A percentile compares a stretch with the other conserved stretches of the same genome.
Evolutionary conservation across 2,113 vertebrate species (phyloP).

Genomic region (Gavialis gangeticus): DNA sequence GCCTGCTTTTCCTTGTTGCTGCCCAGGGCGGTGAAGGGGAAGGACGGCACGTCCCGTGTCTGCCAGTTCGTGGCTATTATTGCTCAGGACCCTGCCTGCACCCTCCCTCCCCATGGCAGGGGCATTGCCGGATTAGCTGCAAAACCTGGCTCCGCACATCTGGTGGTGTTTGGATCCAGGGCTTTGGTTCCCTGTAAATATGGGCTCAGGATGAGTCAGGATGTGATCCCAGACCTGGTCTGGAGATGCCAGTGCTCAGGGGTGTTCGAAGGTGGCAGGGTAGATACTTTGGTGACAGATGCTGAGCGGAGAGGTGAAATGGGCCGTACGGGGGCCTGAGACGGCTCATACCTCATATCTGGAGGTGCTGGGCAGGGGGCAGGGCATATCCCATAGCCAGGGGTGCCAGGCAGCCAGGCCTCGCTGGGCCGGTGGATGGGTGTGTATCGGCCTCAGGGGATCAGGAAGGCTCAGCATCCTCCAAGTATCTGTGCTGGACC

Average conservation of each 20-base stretch:
- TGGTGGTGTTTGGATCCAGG: neutral
- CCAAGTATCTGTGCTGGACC: fast-evolving
- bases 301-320: neutral
- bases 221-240: neutral
- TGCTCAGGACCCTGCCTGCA: neutral
- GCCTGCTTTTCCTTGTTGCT: neutral
- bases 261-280: neutral
- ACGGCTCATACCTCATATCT: neutral
- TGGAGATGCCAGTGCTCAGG: neutral
- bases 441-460: fast-evolving
- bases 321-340: neutral
- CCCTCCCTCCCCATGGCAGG: neutral
- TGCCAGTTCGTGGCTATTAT: neutral
- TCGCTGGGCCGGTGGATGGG: too few relatives aligned
- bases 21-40: neutral
- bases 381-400: neutral
- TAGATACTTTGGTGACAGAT: neutral
- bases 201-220: neutral
- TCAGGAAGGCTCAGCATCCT: neutral
- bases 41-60: neutral
- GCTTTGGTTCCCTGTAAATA: neutral
- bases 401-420: neutral
- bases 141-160: neutral
- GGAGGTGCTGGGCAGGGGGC: fast-evolving
- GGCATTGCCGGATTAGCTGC: neutral